Conservation (phyloP, 2,113 vertebrate genomes). For the Xiphorhynchus elegans region DNA sequence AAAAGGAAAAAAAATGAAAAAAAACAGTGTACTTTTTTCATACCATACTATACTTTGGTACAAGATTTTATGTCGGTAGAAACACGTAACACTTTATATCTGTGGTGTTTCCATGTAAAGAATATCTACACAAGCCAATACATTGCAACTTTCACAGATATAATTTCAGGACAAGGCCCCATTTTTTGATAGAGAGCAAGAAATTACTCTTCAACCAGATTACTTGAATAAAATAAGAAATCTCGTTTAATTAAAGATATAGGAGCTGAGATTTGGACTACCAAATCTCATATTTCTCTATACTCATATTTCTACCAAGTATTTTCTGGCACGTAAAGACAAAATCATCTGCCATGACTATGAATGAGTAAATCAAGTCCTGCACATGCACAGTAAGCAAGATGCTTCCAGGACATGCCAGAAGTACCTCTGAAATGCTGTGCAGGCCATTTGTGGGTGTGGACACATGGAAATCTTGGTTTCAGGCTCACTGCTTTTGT, state of each 20-base stretch:
- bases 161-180: neutral
- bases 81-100: neutral
- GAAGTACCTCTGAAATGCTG: neutral
- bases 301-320: neutral
- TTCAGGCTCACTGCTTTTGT: neutral
- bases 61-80: neutral
- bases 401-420: neutral
- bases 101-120: neutral
- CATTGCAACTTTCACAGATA: neutral
- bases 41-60: neutral
- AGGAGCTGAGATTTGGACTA: neutral
- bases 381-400: neutral
- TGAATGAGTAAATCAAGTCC: neutral
- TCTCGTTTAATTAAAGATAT: neutral
- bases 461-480: accelerated
- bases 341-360: neutral
- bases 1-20: neutral
- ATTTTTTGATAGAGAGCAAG: neutral
- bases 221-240: neutral
- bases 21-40: accelerated
- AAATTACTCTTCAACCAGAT: neutral
- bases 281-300: neutral
- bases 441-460: neutral
- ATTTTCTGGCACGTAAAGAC: neutral
- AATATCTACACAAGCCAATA: neutral